phyloP scores from a whole-genome alignment of 2,797 vertebrate genomes.

The Nyctibius grandis region DNA sequence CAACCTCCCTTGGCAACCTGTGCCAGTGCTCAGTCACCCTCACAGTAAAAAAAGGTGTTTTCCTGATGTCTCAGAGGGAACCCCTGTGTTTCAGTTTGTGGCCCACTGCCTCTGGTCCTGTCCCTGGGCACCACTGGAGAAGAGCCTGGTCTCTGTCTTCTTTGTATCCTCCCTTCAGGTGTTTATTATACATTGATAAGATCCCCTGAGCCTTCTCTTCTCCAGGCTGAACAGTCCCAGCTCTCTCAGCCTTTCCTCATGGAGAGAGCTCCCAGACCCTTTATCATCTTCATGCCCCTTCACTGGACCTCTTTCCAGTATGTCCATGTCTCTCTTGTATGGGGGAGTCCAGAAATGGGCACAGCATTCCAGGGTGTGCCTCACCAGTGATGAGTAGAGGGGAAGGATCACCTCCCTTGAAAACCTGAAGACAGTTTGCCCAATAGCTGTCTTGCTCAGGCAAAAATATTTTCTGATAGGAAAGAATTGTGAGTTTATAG shows the following conservation, averaged over 20 bases:
- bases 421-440: neutral
- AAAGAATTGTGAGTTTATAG: neutral
- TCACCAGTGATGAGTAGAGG: neutral
- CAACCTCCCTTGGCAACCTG: neutral
- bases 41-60: neutral
- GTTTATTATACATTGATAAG: too few species aligned
- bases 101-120: neutral
- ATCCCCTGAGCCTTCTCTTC: neutral
- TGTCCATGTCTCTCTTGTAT: neutral
- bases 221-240: neutral
- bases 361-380: neutral
- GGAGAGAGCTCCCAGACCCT: neutral
- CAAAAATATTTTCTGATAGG: neutral
- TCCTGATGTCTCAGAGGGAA: neutral
- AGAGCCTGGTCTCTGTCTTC: neutral
- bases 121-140: neutral
- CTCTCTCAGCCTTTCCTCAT: neutral
- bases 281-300: neutral
- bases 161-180: neutral
- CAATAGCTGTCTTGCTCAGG: neutral
- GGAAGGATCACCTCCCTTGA: neutral
- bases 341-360: neutral
- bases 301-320: neutral
- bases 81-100: neutral
- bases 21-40: neutral